Conservation (phyloP, 37 sponge, comb jelly and placozoan genomes). For the Bolinopsis microptera region DNA sequence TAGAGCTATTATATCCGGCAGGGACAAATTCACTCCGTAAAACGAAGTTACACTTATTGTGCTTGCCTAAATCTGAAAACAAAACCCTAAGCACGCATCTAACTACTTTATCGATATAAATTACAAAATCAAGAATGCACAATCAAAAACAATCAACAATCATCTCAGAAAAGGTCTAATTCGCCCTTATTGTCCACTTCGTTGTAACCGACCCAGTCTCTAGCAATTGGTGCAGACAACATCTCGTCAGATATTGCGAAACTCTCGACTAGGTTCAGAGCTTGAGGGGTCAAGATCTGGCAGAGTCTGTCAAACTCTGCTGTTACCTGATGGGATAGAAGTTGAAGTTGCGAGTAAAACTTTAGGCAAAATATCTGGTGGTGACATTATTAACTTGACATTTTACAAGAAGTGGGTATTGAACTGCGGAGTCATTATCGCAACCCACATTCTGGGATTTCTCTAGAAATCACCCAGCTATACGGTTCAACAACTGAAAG, state of each 20-base stretch:
- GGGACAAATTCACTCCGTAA: too few relatives aligned
- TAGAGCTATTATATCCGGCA: too few relatives aligned
- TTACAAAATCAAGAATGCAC: not conserved
- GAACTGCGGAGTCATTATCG: too few relatives aligned
- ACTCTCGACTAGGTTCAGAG: conserved; percentile 25
- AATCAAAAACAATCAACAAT: not conserved
- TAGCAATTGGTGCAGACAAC: conserved; percentile 37
- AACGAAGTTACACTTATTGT: too few relatives aligned
- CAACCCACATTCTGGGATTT: too few relatives aligned
- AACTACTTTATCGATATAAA: not conserved
- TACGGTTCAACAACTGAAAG: too few relatives aligned
- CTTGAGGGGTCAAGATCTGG: not conserved
- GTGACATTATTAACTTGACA: too few relatives aligned
- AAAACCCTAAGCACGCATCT: not conserved
- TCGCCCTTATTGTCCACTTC: conserved; percentile 53
- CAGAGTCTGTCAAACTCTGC: conserved; percentile 44
- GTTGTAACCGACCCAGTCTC: conserved; percentile 47
- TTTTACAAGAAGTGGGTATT: too few relatives aligned
- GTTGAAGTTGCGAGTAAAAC: too few relatives aligned
- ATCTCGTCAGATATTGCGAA: conserved; percentile 50
- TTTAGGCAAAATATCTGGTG: too few relatives aligned
- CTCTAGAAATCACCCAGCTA: too few relatives aligned
- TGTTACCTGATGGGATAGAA: conserved; percentile 1
- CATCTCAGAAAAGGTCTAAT: not conserved
- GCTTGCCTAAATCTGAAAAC: not conserved